Evolutionary conservation across 2,888 invertebrate species (phyloP).

Genomic region (Orthosia gracilis): DNA sequence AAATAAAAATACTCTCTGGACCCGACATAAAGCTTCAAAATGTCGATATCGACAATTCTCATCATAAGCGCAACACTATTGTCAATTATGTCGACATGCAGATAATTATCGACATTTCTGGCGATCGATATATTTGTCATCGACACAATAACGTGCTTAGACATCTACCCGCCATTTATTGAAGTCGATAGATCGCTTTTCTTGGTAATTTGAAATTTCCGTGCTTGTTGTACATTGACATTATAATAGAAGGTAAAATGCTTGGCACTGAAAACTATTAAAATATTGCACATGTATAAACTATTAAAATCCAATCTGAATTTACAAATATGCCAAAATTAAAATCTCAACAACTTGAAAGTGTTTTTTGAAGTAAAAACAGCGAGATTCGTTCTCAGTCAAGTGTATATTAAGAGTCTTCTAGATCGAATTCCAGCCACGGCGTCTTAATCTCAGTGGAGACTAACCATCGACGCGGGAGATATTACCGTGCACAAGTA

Average conservation of each 20-base stretch:
- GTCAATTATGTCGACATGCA: conserved; percentile 54
- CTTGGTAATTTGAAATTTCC: conserved; percentile 10
- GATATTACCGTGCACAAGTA: too few relatives aligned
- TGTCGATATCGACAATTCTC: conserved; percentile 46
- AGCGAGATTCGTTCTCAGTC: neutral
- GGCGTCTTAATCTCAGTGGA: too few relatives aligned
- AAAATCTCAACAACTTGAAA: neutral
- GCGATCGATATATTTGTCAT: conserved; percentile 38
- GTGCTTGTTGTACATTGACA: neutral
- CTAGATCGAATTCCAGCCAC: too few relatives aligned
- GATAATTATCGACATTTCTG: conserved; percentile 36
- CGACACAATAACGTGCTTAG: conserved; percentile 63
- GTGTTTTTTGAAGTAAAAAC: neutral
- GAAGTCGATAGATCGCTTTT: conserved; percentile 56
- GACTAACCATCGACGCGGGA: too few relatives aligned
- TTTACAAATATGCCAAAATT: conserved; percentile 9
- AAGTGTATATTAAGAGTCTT: too few relatives aligned
- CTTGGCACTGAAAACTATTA: conserved; percentile 40
- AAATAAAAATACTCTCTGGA: conserved; percentile 40
- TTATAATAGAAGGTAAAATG: too few relatives aligned
- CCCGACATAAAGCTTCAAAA: conserved; percentile 52
- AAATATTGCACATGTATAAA: conserved; percentile 19
- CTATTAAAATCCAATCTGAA: conserved; percentile 8
- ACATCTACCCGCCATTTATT: conserved; percentile 44
- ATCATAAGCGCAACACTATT: conserved; percentile 43